These are phyloP conservation scores for Zaprionus bogoriensis DNA, from an alignment of 2,888 invertebrate genomes.

Conservation along the genomic window DNA sequence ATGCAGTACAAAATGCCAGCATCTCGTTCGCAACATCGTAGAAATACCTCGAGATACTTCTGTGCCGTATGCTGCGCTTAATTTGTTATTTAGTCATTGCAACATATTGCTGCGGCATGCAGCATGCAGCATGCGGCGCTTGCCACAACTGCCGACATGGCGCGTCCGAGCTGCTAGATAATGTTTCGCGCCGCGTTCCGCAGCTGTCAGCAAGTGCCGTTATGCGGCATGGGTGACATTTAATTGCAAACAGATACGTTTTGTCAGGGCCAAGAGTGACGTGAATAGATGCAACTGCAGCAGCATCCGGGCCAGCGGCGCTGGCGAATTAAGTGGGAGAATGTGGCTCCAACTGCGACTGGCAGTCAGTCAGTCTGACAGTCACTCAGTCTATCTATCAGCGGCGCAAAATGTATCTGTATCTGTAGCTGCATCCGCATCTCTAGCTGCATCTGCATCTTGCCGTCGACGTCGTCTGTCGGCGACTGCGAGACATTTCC, in stretches of 20 bases:
- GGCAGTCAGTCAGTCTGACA: constrained; percentile 26
- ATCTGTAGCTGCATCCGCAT: constrained; percentile 8
- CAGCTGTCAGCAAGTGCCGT: constrained; percentile 52
- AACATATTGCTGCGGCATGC: neutral
- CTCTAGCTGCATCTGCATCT: constrained; percentile 14
- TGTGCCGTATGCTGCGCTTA: neutral
- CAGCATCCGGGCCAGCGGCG: constrained; percentile 48
- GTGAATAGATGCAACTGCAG: constrained; percentile 39
- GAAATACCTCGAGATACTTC: neutral
- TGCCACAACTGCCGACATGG: neutral
- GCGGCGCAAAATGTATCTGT: constrained; percentile 13
- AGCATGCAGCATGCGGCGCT: neutral
- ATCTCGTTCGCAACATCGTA: neutral
- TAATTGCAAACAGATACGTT: constrained; percentile 78
- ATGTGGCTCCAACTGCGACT: constrained; percentile 42
- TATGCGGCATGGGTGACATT: constrained; percentile 66
- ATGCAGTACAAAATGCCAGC: neutral
- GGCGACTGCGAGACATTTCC: constrained; percentile 52
- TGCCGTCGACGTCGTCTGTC: too few relatives aligned
- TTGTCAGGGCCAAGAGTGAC: constrained; percentile 65
- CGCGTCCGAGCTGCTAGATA: constrained; percentile 38
- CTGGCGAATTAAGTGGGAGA: constrained; percentile 76
- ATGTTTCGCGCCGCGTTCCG: constrained; percentile 18
- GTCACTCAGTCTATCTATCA: constrained; percentile 23
- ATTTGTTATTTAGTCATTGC: neutral